phyloP scores from a whole-genome alignment of 2,797 vertebrate species.

The Brotogeris chrysoptera region DNA sequence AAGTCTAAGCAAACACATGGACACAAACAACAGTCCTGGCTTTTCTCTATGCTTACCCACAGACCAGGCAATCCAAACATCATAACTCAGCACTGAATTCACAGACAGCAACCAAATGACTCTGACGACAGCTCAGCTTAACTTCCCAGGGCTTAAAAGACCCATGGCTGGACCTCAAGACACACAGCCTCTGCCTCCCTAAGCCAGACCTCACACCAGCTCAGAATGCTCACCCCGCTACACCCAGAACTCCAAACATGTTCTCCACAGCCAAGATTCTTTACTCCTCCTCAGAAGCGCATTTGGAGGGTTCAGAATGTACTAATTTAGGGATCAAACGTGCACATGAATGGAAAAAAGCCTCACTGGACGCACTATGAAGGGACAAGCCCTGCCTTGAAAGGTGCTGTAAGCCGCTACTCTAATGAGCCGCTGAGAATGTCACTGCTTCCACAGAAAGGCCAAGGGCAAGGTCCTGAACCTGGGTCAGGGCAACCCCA shows the following conservation, averaged over 20 bases:
- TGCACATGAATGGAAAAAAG: not conserved
- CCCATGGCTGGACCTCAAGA: not conserved
- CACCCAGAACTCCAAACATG: accelerated
- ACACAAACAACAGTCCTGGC: accelerated
- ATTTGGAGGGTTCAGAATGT: not conserved
- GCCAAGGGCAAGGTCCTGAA: not conserved
- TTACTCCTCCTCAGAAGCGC: not conserved
- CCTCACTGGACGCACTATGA: not conserved
- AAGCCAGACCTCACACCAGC: too few species aligned
- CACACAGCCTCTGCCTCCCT: not conserved
- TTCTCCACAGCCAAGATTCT: accelerated
- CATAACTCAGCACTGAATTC: accelerated
- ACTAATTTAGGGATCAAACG: not conserved
- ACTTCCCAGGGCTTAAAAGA: not conserved
- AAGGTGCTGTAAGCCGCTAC: not conserved
- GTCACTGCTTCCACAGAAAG: not conserved
- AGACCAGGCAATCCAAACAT: accelerated
- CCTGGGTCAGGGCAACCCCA: not conserved
- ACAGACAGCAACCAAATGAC: not conserved
- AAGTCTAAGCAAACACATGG: accelerated
- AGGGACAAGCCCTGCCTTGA: accelerated
- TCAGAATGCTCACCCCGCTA: accelerated
- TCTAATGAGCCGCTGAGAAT: accelerated
- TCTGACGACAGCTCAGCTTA: not conserved
- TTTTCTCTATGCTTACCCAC: not conserved